These are phyloP conservation scores for Peromyscus melanophrys DNA, from an alignment of 2,797 vertebrate species.

Conservation along the genomic window DNA sequence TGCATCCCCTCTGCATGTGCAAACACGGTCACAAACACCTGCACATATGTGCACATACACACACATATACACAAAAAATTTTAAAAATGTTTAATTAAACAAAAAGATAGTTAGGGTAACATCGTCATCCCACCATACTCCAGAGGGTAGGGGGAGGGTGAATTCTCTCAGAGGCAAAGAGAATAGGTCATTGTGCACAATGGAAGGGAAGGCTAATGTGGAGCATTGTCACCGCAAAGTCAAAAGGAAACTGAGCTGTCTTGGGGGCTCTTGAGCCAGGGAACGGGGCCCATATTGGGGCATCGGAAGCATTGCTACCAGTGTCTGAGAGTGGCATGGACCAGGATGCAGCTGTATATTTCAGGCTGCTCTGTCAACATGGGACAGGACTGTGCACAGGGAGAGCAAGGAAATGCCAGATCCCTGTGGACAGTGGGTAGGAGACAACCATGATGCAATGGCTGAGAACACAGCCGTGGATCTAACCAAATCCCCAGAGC, in stretches of 20 bases:
- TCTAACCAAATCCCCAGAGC: neutral
- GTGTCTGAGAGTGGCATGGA: neutral
- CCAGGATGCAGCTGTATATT: neutral
- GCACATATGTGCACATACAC: neutral
- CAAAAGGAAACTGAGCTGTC: neutral
- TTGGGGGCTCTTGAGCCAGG: no score
- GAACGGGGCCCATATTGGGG: neutral
- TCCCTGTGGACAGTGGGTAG: neutral
- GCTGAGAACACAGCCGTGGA: rapidly evolving
- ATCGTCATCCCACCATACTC: rapidly evolving
- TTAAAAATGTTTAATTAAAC: neutral
- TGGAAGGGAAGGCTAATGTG: no score
- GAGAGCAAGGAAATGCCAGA: neutral
- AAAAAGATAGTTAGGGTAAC: neutral
- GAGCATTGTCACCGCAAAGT: no score
- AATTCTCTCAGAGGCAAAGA: neutral
- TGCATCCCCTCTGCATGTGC: neutral
- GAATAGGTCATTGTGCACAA: no score
- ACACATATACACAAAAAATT: neutral
- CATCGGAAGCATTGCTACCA: neutral
- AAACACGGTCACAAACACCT: neutral
- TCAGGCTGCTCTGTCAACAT: neutral
- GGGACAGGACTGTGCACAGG: neutral
- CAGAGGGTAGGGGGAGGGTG: no score
- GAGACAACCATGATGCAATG: neutral